Evolutionary conservation across 2,797 vertebrate species (phyloP).

Genomic region (Pipistrellus pipistrellus): DNA sequence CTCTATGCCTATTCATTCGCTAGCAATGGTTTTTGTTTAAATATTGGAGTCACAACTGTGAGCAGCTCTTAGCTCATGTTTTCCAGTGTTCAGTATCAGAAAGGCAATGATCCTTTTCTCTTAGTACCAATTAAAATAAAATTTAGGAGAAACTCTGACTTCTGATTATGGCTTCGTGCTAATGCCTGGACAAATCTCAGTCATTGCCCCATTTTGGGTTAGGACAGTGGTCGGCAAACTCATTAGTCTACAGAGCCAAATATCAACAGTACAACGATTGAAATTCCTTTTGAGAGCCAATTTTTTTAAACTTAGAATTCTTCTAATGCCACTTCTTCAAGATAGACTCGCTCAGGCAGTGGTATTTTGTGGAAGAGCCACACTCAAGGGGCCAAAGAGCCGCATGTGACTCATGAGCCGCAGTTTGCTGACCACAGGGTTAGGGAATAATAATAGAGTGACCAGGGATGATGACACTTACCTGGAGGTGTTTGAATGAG

Average conservation of each 20-base stretch:
- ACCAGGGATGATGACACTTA: not conserved
- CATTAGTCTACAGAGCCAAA: too few relatives aligned
- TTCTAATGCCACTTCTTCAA: too few relatives aligned
- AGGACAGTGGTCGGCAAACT: not conserved
- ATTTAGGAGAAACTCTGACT: not conserved
- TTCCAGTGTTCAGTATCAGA: not conserved
- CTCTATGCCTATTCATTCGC: not conserved
- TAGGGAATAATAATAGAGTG: not conserved
- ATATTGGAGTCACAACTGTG: not conserved
- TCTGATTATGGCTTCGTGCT: not conserved
- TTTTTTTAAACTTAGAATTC: too few relatives aligned
- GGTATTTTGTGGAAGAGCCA: too few relatives aligned
- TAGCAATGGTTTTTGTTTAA: not conserved
- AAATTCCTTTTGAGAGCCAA: too few relatives aligned
- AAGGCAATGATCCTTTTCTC: not conserved
- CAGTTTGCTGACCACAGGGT: too few relatives aligned
- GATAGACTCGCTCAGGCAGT: too few relatives aligned
- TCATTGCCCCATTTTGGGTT: not conserved
- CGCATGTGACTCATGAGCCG: too few relatives aligned
- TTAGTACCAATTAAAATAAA: not conserved
- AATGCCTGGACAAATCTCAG: not conserved
- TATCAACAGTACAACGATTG: too few relatives aligned
- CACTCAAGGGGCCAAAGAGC: too few relatives aligned
- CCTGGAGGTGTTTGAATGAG: not conserved
- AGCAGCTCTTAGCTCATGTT: not conserved